These are phyloP conservation scores for Pyrocoelia pectoralis DNA, from an alignment of 2,888 invertebrate genomes.

Conservation along the genomic window DNA sequence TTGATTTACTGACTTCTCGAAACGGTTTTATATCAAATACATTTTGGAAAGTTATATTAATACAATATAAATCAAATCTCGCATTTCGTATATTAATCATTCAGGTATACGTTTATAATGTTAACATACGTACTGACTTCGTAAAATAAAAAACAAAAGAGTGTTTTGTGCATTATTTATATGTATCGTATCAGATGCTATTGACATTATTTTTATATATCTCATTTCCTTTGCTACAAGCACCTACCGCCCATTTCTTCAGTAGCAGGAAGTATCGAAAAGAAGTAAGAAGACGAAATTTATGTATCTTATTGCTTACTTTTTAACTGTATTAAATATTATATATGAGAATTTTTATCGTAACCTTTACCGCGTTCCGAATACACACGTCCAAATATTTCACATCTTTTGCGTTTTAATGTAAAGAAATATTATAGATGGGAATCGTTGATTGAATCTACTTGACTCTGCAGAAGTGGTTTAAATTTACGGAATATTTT, in stretches of 20 bases:
- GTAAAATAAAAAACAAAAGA: background rate
- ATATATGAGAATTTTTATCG: too few species aligned
- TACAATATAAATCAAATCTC: slow-evolving; percentile 10
- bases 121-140: background rate
- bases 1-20: slow-evolving; percentile 7
- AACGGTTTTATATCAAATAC: slow-evolving; percentile 7
- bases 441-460: too few species aligned
- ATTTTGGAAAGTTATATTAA: slow-evolving; percentile 13
- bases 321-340: slow-evolving; percentile 7
- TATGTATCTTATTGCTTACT: slow-evolving; percentile 3
- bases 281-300: background rate
- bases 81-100: slow-evolving; percentile 9
- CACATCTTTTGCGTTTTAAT: too few species aligned
- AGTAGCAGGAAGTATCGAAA: background rate
- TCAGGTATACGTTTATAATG: background rate
- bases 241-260: background rate
- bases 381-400: too few species aligned
- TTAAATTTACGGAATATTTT: too few species aligned
- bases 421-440: too few species aligned
- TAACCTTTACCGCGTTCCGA: too few species aligned
- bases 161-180: background rate
- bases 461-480: too few species aligned
- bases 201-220: slow-evolving; percentile 10
- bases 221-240: background rate
- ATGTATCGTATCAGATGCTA: slow-evolving; percentile 3